Conservation (phyloP, 1,140 invertebrate species). For the Oppia nitens region DNA sequence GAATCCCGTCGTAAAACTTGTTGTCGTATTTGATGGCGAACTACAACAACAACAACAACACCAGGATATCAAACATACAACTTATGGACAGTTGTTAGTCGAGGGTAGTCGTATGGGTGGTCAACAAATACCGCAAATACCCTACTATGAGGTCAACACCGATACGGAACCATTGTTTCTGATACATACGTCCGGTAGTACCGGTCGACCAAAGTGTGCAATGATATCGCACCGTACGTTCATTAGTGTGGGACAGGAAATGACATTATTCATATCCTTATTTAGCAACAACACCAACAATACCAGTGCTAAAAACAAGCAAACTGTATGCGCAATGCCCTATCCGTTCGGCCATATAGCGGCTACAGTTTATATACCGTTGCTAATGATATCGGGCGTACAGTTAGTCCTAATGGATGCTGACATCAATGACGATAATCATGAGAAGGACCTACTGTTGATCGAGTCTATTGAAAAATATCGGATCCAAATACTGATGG, state of each 20-base stretch:
- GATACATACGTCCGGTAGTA: not conserved
- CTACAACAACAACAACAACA: too few species aligned
- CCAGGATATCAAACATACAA: not conserved
- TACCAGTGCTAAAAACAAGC: too few species aligned
- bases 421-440: too few species aligned
- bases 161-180: not conserved
- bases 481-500: not conserved
- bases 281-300: too few species aligned
- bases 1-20: too few species aligned
- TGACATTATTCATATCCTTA: not conserved
- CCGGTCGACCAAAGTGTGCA: not conserved
- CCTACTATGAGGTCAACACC: not conserved
- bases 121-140: not conserved
- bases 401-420: not conserved
- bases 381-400: not conserved
- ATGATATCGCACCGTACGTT: not conserved
- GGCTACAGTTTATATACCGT: not conserved
- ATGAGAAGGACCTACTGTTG: not conserved
- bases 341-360: conserved; percentile 3
- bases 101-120: not conserved
- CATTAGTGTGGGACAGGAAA: not conserved
- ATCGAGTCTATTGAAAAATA: not conserved
- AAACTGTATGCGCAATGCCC: too few species aligned
- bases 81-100: not conserved
- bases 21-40: not conserved